These are phyloP conservation scores for Condylura cristata DNA, from an alignment of 2,113 vertebrate genomes.

Conservation along the genomic window DNA sequence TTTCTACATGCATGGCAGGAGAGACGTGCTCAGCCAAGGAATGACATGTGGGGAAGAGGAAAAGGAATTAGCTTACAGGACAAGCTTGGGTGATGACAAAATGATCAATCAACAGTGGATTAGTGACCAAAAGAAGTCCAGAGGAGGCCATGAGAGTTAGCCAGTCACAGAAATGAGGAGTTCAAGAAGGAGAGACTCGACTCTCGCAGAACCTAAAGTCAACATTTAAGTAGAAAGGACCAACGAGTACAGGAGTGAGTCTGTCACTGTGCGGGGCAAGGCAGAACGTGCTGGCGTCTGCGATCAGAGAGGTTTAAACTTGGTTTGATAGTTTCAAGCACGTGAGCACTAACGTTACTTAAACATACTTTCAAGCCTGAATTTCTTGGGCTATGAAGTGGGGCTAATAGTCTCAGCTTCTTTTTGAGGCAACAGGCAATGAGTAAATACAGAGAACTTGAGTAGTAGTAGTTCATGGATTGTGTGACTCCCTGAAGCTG, in stretches of 20 bases:
- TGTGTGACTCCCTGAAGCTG: neutral
- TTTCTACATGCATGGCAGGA: neutral
- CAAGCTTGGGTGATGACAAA: neutral
- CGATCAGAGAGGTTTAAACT: neutral
- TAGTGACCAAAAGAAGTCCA: neutral
- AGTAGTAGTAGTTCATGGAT: neutral
- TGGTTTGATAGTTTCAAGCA: neutral
- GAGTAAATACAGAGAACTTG: no score
- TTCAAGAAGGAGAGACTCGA: neutral
- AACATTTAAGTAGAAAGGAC: neutral
- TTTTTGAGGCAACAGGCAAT: neutral
- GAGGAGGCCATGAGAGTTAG: neutral
- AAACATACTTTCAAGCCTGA: neutral
- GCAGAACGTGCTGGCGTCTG: neutral
- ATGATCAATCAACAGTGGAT: neutral
- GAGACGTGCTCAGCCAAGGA: neutral
- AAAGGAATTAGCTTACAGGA: neutral
- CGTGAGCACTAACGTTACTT: neutral
- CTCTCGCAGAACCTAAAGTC: neutral
- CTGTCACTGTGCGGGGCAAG: rapidly evolving
- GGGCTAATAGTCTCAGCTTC: no score
- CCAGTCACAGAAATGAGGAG: neutral
- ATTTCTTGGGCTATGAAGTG: no score
- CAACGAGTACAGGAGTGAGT: neutral
- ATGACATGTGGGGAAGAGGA: neutral